A percentile compares a stretch with the other conserved stretches of the same genome.
Evolutionary conservation across 2,113 vertebrate species (phyloP).

Genomic region (Dromiciops gliroides): DNA sequence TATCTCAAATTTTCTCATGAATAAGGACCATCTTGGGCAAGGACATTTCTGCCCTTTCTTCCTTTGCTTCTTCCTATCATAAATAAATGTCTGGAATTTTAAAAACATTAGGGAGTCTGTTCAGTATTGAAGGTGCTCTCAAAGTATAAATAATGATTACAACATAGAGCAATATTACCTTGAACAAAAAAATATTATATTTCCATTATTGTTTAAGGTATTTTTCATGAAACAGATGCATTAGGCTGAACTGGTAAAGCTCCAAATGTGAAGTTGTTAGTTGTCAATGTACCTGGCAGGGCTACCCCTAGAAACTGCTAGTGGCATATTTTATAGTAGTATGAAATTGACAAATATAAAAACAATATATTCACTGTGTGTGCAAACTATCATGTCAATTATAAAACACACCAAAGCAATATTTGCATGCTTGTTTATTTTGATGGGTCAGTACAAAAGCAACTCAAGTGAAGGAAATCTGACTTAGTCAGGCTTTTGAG

Average conservation of each 20-base stretch:
- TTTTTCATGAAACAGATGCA: not conserved
- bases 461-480: slow-evolving; percentile 27
- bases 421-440: not conserved
- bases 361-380: not conserved
- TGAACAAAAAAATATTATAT: not conserved
- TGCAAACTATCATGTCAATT: not conserved
- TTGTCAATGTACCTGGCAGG: slow-evolving; percentile 64
- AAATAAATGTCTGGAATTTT: not conserved
- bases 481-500: slow-evolving; percentile 39
- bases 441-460: not conserved
- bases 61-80: not conserved
- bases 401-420: not conserved
- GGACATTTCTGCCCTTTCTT: not conserved
- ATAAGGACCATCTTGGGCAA: not conserved
- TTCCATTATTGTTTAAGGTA: not conserved
- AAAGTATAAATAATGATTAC: not conserved
- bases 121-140: not conserved
- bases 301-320: not conserved
- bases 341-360: not conserved
- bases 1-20: not conserved
- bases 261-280: not conserved
- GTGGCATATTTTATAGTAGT: not conserved
- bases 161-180: not conserved
- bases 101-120: not conserved
- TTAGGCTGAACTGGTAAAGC: not conserved